Evolutionary conservation across 2,113 vertebrate species (phyloP).

Genomic region (Oxygymnocypris stewartii): DNA sequence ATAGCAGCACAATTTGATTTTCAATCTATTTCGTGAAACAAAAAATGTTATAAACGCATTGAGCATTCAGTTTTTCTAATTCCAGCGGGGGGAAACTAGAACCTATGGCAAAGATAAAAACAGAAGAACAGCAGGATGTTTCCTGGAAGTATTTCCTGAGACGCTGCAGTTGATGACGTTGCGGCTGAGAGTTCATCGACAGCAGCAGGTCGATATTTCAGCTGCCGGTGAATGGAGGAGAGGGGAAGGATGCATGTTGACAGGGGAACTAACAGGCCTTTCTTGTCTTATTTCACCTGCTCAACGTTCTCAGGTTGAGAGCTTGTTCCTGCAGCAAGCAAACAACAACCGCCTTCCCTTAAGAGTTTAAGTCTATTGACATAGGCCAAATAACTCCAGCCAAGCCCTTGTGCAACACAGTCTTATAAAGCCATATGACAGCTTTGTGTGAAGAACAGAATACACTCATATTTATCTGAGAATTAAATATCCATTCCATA

Average conservation of each 20-base stretch:
- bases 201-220: slow-evolving; percentile 55
- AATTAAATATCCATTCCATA: no score
- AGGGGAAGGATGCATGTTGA: slow-evolving; percentile 53
- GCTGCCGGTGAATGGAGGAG: slow-evolving; percentile 49
- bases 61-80: neutral
- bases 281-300: slow-evolving; percentile 51
- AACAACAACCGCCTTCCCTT: neutral
- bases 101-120: neutral
- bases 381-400: neutral
- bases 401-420: neutral
- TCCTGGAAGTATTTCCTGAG: slow-evolving; percentile 51
- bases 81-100: neutral
- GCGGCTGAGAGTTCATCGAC: slow-evolving; percentile 54
- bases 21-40: neutral
- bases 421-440: neutral
- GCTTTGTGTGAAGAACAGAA: neutral
- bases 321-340: slow-evolving; percentile 6
- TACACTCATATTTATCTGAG: neutral
- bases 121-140: neutral
- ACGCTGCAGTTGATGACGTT: slow-evolving; percentile 32
- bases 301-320: slow-evolving; percentile 33
- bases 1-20: neutral
- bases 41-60: neutral
- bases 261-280: slow-evolving; percentile 59
- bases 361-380: slow-evolving; percentile 7